Conservation (phyloP, 1,140 invertebrate genomes). For the Onthophagus taurus region DNA sequence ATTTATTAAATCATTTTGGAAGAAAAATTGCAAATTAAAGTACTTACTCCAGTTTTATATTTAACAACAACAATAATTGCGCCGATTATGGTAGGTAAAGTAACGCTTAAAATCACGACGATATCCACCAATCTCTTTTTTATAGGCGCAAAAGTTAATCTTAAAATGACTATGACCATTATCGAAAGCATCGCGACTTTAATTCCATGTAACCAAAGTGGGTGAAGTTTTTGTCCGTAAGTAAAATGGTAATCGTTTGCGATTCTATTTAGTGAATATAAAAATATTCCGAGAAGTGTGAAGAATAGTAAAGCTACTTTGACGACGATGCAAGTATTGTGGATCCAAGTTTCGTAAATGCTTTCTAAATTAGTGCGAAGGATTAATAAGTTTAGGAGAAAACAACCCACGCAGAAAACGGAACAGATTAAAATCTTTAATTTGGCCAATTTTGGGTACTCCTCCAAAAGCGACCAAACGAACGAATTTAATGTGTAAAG, state of each 20-base stretch:
- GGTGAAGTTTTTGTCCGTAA: constrained; percentile 2
- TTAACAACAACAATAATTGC: background rate
- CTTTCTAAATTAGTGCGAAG: background rate
- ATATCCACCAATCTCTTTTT: background rate
- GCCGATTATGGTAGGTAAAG: background rate
- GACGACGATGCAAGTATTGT: background rate
- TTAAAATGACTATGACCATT: no score
- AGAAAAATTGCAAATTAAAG: no score
- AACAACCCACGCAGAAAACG: background rate
- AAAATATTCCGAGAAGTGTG: background rate
- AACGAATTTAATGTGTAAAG: constrained; percentile 2
- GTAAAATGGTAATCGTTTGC: constrained; percentile 10
- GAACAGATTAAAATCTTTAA: background rate
- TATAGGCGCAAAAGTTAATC: background rate
- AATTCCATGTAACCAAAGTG: constrained; percentile 3
- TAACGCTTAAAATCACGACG: no score
- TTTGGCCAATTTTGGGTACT: constrained; percentile 2
- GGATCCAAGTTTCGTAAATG: background rate
- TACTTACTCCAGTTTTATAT: constrained; percentile 2
- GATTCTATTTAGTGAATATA: constrained; percentile 1
- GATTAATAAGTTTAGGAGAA: background rate
- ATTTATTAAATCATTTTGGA: no score
- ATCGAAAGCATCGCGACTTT: constrained; percentile 4
- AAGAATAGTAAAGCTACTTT: constrained; percentile 1
- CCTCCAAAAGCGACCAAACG: constrained; percentile 1